A percentile compares a stretch with the other conserved stretches of the same genome.
phyloP scores from a whole-genome alignment of 2,113 vertebrate species.

The Microcebus murinus region DNA sequence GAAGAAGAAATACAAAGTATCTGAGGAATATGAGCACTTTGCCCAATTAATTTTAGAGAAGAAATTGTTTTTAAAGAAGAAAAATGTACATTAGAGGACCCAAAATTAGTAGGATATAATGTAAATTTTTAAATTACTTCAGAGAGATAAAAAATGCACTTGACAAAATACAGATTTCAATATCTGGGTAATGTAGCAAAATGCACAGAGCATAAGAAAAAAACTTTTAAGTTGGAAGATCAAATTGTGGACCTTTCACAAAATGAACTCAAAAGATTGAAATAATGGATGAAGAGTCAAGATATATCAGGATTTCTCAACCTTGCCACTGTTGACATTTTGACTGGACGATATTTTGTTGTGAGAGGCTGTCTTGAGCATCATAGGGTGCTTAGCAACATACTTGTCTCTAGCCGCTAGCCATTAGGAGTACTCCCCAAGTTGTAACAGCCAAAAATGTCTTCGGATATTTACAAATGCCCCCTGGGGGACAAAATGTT shows the following conservation, averaged over 20 bases:
- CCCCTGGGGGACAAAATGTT: accelerated
- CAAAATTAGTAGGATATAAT: not conserved
- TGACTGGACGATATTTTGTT: not conserved
- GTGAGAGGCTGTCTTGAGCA: not conserved
- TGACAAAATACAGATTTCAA: not conserved
- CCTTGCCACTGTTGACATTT: not conserved
- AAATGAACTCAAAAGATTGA: not conserved
- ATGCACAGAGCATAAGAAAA: not conserved
- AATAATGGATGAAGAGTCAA: not conserved
- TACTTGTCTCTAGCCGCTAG: not conserved
- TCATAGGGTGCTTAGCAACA: not conserved
- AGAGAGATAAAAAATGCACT: not conserved
- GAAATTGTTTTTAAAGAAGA: not conserved
- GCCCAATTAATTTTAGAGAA: not conserved
- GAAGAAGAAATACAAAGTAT: not conserved
- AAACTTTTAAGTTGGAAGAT: not conserved
- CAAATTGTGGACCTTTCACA: not conserved
- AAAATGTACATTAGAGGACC: not conserved
- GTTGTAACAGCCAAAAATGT: not conserved
- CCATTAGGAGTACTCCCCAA: not conserved
- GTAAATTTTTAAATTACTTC: not conserved
- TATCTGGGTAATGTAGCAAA: not conserved
- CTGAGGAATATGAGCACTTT: not conserved
- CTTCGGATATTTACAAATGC: not conserved
- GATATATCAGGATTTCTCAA: not conserved